phyloP scores from a whole-genome alignment of 2,888 invertebrate genomes.

The Furcula furcula region DNA sequence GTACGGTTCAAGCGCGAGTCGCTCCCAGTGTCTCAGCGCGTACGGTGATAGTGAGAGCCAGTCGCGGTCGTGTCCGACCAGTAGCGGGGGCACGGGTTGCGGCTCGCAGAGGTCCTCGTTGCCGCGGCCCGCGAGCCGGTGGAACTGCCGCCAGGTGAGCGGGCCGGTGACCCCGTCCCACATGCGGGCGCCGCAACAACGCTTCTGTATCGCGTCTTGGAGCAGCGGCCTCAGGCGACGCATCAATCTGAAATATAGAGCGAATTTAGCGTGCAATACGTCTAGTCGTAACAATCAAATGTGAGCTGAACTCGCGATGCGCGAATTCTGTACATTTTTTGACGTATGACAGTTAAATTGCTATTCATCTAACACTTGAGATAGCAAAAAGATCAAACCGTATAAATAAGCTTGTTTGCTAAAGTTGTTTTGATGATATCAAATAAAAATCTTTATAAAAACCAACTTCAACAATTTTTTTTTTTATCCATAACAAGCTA shows the following conservation, averaged over 20 bases:
- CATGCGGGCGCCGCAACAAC: conserved; percentile 91
- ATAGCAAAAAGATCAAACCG: no score
- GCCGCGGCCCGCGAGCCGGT: conserved; percentile 95
- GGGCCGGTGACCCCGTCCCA: conserved; percentile 99
- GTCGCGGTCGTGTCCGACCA: conserved; percentile 97
- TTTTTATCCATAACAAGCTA: no score
- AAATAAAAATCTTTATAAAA: no score
- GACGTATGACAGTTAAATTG: no score
- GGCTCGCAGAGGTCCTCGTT: conserved; percentile 98
- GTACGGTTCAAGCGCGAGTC: conserved; percentile 97
- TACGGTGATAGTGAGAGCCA: conserved; percentile 97
- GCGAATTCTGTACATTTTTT: no score
- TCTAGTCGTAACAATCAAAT: no score
- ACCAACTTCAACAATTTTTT: no score
- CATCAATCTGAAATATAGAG: conserved; percentile 85
- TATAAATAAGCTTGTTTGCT: no score
- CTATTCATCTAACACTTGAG: no score
- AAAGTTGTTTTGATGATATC: no score
- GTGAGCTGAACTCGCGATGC: no score
- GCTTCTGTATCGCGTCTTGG: conserved; percentile 98
- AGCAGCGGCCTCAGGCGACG: conserved; percentile 94
- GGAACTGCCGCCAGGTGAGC: conserved; percentile 99
- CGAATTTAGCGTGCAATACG: background rate
- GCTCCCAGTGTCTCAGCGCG: conserved; percentile 97
- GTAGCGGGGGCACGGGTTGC: conserved; percentile 96